Base-by-base conservation (phyloP, 2,797 vertebrate species). In the Tapirus indicus region DNA sequence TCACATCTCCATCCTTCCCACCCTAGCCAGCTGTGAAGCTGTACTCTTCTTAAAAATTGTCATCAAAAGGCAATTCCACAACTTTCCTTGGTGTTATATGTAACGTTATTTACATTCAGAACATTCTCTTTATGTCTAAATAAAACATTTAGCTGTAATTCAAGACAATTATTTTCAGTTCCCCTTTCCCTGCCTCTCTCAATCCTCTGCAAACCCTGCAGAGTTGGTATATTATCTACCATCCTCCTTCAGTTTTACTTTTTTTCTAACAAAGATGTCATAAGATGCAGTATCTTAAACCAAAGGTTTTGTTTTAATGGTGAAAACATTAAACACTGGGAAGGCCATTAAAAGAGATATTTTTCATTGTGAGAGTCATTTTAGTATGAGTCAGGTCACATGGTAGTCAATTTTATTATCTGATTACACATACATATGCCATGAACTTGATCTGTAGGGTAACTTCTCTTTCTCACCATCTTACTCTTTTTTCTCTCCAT, bases 111-210 rank as follows among this genome's bases (percentile, higher is more conserved):
- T 74, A 78, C 6, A 60, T 82, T 92, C 44, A 69, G 44, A 85
- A 91, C 64, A 58, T 2, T 25, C 38, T 87, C 27, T 85, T 77
- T 74, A 60, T 38, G 66, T 89, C 52, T 91, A 93, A 93, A 86
- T 85, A 84, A 95, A 92, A 80, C 66, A 83, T 58, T 91, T 88
- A 87, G 11, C 62, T 91, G 7, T 89, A 88, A 86, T 75, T 95
- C 9, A 64, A 38, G 25, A 52, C 52, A 68, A 16, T 7, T 91
- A 4, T 68, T 95, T 95, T 12, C 8, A 87, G 23, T 38, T 91
- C 25, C 10, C 27, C 5, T 88, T 80, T 74, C 23, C 17, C 5
- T 18, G 8, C 13, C 23, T n/a, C n/a, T 6, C 38, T 68, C 35
- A 71, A 62, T 68, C 56, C 7, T 92, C 29, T 56, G 29, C 68